Evolutionary conservation across 1,140 invertebrate genomes (phyloP), one percentile per base, ranked within the genome.

Genomic region (Drosophila sp.): DNA sequence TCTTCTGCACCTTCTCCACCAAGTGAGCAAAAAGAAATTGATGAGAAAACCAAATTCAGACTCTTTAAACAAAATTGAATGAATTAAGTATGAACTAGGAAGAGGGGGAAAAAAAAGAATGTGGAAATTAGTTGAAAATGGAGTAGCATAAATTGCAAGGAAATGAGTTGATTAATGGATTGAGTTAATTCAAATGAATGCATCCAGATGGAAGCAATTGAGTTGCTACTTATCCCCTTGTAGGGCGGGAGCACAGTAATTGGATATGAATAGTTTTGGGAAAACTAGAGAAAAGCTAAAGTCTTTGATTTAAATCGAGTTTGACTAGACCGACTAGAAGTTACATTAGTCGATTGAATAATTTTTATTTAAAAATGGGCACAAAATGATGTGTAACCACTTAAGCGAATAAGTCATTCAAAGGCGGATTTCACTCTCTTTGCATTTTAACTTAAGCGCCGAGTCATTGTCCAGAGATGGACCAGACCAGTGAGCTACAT

Each of bases 331-430:
- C 17, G 17, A 17, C 17, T 17, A 17, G 17, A 17, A 17, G 17
- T 17, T 17, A 17, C 17, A 17, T 17, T 17, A 17, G 17, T 17
- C 17, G 17, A 17, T 17, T 17, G 17, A 17, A 17, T 17, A 17
- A 17, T 0, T 17, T 17, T 17, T 47, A 27, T 23, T 7, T 25
- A 50, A 50, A 50, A 27, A 8, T 50, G 44, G 11, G 3, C 23
- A 27, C 2, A 50, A 50, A 50, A 10, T 57, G 25, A 33, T 27
- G 38, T 38, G 55, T 17, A 56, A 35, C 23, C 23, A 56, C 55
- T 67, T 60, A 11, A 27, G 57, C 35, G 30, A 75, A 75, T 61
- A 47, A 75, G 44, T 50, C 44, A 50, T 50, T 50, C 44, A 50
- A 50, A 50, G 10, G 17, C 17, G 23, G 44, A 50, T 50, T 50